phyloP scores from a whole-genome alignment of 2,113 vertebrate species.

The Tichodroma muraria region DNA sequence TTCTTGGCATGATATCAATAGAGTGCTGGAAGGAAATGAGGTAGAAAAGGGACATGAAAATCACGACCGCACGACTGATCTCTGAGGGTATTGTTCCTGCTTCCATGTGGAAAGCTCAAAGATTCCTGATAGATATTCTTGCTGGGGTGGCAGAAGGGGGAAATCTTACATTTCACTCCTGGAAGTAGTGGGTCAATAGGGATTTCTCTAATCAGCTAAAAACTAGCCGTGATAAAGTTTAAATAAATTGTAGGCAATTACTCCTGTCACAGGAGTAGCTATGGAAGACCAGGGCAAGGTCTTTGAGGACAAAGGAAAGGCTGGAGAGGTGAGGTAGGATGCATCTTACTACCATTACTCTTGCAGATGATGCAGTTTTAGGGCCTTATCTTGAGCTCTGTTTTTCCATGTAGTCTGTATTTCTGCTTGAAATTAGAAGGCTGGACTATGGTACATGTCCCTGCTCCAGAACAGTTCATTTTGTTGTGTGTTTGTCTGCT shows the following conservation, averaged over 20 bases:
- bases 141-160: neutral
- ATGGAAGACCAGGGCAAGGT: neutral
- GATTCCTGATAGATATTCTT: neutral
- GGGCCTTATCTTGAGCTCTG: neutral
- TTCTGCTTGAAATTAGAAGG: neutral
- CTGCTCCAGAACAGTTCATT: neutral
- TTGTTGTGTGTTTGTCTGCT: neutral
- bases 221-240: neutral
- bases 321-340: neutral
- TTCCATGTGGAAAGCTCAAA: neutral
- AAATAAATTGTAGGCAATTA: neutral
- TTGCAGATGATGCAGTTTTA: neutral
- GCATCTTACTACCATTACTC: neutral
- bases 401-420: rapidly evolving
- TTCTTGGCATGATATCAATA: conserved; percentile 43
- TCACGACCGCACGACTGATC: neutral
- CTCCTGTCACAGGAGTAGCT: neutral
- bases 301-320: neutral
- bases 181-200: neutral
- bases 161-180: neutral
- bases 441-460: neutral
- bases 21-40: conserved; percentile 38
- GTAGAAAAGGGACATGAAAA: conserved; percentile 20
- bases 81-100: neutral
- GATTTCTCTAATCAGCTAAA: neutral